Conservation (phyloP, 92 coral and sea anemone species). For the Micromussa lordhowensis region DNA sequence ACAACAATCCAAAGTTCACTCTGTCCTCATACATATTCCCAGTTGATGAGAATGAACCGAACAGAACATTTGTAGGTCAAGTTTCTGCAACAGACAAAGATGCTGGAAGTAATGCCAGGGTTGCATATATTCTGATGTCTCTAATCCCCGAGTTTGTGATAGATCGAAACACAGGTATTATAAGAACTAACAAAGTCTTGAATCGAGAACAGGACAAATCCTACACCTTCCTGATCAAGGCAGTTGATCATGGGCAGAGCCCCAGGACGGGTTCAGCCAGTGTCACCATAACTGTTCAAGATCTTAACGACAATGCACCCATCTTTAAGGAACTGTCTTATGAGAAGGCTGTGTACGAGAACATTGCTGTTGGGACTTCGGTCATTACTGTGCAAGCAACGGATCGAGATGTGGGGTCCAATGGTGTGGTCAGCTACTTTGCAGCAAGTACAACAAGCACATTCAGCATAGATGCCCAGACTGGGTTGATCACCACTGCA, state of each 20-base stretch:
- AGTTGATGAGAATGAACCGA: constrained; percentile 70
- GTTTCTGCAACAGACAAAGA: constrained; percentile 85
- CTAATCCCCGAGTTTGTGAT: constrained; percentile 69
- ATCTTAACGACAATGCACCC: constrained; percentile 88
- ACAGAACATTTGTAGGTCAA: constrained; percentile 78
- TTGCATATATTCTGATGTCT: constrained; percentile 74
- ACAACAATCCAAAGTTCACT: constrained; percentile 80
- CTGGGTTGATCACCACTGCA: constrained; percentile 72
- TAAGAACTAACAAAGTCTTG: constrained; percentile 68
- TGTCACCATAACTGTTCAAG: constrained; percentile 74
- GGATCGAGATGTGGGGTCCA: constrained; percentile 84
- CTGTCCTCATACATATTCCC: constrained; percentile 61
- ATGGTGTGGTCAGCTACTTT: constrained; percentile 78
- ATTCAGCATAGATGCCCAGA: constrained; percentile 68
- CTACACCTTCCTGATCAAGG: constrained; percentile 73
- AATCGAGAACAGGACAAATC: constrained; percentile 77
- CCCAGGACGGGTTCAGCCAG: constrained; percentile 68
- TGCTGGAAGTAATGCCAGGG: constrained; percentile 80
- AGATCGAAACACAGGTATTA: constrained; percentile 74
- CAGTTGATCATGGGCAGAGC: constrained; percentile 74
- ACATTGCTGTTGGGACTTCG: constrained; percentile 59
- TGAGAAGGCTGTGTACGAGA: constrained; percentile 65
- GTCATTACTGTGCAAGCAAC: constrained; percentile 75
- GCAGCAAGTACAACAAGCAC: constrained; percentile 68
- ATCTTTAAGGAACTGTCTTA: constrained; percentile 66